These are phyloP conservation scores for Spilosoma lubricipeda DNA, from an alignment of 2,888 invertebrate genomes.

Conservation along the genomic window DNA sequence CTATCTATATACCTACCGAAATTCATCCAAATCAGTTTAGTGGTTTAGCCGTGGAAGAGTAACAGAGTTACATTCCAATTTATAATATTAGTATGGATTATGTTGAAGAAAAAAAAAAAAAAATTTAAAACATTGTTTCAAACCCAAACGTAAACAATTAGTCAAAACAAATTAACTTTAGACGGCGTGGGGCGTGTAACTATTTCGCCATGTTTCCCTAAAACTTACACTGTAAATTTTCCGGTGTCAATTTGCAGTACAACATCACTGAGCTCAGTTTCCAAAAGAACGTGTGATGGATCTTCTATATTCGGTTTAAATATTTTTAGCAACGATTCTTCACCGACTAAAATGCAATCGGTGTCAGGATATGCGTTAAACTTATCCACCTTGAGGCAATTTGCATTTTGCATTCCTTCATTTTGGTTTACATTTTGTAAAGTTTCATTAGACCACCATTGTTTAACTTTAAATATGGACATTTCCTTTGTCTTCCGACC, in stretches of 20 bases:
- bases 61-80: no score
- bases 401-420: conserved; percentile 87
- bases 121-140: background rate
- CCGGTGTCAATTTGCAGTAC: conserved; percentile 94
- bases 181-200: background rate
- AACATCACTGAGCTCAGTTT: conserved; percentile 90
- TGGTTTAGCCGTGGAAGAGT: no score
- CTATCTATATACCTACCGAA: no score
- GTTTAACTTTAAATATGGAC: conserved; percentile 97
- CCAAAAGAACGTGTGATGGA: conserved; percentile 90
- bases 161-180: background rate
- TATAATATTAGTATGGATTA: no score
- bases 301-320: conserved; percentile 76
- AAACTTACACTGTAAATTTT: conserved; percentile 93
- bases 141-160: no score
- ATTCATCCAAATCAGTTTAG: no score
- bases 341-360: conserved; percentile 90
- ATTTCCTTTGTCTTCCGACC: conserved; percentile 78
- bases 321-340: conserved; percentile 70
- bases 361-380: conserved; percentile 93
- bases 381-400: conserved; percentile 89
- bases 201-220: background rate
- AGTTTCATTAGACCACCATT: conserved; percentile 94
- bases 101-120: background rate
- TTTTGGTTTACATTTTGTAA: conserved; percentile 82